Conservation (phyloP, 2,888 invertebrate species). For the Nomada ruficornis region DNA sequence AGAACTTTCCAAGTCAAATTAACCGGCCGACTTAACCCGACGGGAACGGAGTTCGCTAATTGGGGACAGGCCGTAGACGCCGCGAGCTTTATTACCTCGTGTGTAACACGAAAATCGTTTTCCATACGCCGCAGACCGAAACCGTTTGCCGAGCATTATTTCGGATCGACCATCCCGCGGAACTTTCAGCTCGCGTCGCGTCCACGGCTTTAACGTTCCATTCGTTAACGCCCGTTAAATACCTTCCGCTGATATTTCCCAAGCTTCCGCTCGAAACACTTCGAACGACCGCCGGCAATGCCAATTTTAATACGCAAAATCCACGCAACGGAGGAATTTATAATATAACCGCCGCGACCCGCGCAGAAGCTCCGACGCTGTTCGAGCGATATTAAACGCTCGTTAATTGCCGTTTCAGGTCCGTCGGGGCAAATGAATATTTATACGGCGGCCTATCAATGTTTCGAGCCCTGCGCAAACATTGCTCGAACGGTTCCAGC, state of each 20-base stretch:
- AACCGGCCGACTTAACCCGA: slow-evolving; percentile 36
- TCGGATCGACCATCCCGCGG: neutral
- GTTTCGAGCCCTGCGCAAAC: slow-evolving; percentile 7
- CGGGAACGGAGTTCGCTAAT: slow-evolving; percentile 27
- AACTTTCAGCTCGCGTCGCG: neutral
- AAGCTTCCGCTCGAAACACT: neutral
- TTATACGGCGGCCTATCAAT: neutral
- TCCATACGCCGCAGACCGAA: slow-evolving; percentile 1
- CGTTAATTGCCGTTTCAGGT: neutral
- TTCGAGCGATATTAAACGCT: slow-evolving; percentile 6
- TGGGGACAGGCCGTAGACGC: slow-evolving; percentile 25
- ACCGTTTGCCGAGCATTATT: neutral
- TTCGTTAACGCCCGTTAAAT: neutral
- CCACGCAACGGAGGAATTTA: neutral
- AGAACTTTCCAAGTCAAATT: slow-evolving; percentile 35
- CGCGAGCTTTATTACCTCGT: slow-evolving; percentile 3
- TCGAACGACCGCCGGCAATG: neutral
- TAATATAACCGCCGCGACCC: neutral
- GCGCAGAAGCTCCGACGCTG: neutral
- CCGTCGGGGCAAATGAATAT: neutral
- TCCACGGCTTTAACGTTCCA: neutral
- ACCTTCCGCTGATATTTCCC: neutral
- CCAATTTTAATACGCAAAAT: neutral
- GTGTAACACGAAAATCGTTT: slow-evolving; percentile 19
- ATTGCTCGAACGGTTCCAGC: neutral